Evolutionary conservation across 2,113 vertebrate genomes (phyloP), one percentile per base, ranked within the genome.

Genomic region (Clinocottus analis): DNA sequence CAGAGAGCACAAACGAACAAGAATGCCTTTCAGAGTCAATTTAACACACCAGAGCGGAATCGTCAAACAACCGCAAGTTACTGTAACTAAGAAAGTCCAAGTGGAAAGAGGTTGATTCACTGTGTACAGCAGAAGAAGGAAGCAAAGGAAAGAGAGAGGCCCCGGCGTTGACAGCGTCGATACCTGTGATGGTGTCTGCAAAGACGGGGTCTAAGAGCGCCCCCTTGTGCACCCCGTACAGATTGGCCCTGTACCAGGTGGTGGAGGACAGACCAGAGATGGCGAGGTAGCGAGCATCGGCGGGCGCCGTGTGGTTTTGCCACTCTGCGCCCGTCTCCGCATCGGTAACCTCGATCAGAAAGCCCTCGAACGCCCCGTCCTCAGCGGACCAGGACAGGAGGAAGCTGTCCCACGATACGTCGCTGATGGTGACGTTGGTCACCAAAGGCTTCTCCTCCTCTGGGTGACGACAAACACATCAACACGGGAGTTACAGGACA

Each of bases 371-470:
- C 68, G 85, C 89, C 33, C 95, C 95, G 0, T 94, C 94, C 0
- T 95, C 93, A 29, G 96, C 93, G 0, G 92, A 95, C 98, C 98
- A 99, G 93, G 95, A 95, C 93, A 99, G 90, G 81, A 89, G 95
- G 95, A 99, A 95, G 92, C 95, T 94, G 89, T 97, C 96, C 96
- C 97, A 98, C 84, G 94, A 95, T 83, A 97, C 84, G 19, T 96
- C 45, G 8, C 95, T 92, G 27, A 98, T 87, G 0, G 92, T 93
- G 17, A 98, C 66, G n/a, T 93, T 85, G 73, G 95, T 95, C 88
- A 98, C 92, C 83, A 91, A 86, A 25, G 97, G 96, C 89, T 95
- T 95, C 90, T 95, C 86, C 82, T 95, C 91, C 87, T 96, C 98
- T 99, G 94, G 86, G 94, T 88, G 94, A 94, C 72, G 93, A 95